Evolutionary conservation across 2,888 invertebrate genomes (phyloP), one percentile per base, ranked within the genome.

Genomic region (Agriopis leucophaearia): DNA sequence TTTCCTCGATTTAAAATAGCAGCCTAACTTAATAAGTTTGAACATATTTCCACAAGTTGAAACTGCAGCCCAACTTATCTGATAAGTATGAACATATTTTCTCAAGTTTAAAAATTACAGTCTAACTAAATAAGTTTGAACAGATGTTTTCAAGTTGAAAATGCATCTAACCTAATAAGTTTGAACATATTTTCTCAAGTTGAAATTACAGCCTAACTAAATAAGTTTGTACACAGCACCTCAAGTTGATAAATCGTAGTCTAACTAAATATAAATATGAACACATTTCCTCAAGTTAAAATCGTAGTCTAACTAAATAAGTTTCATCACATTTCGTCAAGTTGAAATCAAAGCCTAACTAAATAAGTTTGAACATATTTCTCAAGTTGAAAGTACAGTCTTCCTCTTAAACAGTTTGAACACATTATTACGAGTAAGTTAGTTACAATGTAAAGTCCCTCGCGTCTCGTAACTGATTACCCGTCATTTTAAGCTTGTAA

Each of bases 401-500:
- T 27, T 5, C 0, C 3, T 27, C 27, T 27, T 27, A 27, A 44
- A 13, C 7, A 44, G 7, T 44, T 6, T 13, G 44, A 44, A 13
- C n/a, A 13, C 44, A n/a, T 27, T 27, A 27, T 27, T 5, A 27
- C 13, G 12, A 13, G 13, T 44, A 44, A n/a, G 7, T n/a, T n/a
- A n/a, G n/a, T 44, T 5, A n/a, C 5, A 18, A 0, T 18, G 9
- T 13, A 35, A 8, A 16, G 18, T 13, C 2, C 38, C 18, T 35
- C 61, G 27, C 27, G 27, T 59, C 47, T n/a, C 44, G 10, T 44
- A 70, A 72, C 64, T 47, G 12, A 54, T 58, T 52, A 51, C 45
- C 44, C 16, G 27, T 18, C 52, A 57, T 57, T 65, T 52, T n/a
- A 40, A 59, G 42, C 58, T 66, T 48, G 36, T 68, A 56, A 68